A percentile compares a stretch with the other conserved stretches of the same genome.
Evolutionary conservation across 2,797 vertebrate species (phyloP).

Genomic region (Spinus pinus): DNA sequence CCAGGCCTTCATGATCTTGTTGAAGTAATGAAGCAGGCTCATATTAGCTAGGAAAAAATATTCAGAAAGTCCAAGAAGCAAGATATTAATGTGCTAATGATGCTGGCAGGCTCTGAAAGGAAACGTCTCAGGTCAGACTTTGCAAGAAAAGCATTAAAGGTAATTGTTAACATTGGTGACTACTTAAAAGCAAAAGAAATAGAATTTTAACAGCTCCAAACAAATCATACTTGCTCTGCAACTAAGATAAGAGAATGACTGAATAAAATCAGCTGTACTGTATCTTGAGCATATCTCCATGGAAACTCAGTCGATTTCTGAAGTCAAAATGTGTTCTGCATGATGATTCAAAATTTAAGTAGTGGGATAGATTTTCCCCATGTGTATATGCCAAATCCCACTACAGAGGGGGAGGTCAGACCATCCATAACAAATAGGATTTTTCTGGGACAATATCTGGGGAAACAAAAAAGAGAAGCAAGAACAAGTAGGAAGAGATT

Average conservation of each 20-base stretch:
- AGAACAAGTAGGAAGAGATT: background rate
- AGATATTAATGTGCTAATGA: background rate
- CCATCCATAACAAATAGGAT: background rate
- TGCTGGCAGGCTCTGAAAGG: background rate
- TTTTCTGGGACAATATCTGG: background rate
- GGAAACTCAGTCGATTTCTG: conserved; percentile 38
- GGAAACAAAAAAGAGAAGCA: background rate
- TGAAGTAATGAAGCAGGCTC: background rate
- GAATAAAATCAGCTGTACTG: conserved; percentile 2
- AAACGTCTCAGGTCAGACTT: background rate
- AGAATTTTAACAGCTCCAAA: background rate
- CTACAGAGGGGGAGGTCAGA: background rate
- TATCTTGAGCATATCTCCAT: conserved; percentile 34
- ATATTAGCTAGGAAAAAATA: background rate
- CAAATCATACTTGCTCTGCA: background rate
- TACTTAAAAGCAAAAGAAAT: background rate
- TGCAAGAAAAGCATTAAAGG: background rate
- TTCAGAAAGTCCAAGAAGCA: background rate
- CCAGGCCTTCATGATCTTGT: background rate
- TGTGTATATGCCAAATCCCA: background rate
- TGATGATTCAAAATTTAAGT: background rate
- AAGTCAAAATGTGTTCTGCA: background rate
- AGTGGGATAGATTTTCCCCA: background rate
- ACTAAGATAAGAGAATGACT: conserved; percentile 3
- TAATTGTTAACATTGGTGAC: background rate